These are phyloP conservation scores for Trinectes maculatus DNA, from an alignment of 2,113 vertebrate species.

Conservation along the genomic window DNA sequence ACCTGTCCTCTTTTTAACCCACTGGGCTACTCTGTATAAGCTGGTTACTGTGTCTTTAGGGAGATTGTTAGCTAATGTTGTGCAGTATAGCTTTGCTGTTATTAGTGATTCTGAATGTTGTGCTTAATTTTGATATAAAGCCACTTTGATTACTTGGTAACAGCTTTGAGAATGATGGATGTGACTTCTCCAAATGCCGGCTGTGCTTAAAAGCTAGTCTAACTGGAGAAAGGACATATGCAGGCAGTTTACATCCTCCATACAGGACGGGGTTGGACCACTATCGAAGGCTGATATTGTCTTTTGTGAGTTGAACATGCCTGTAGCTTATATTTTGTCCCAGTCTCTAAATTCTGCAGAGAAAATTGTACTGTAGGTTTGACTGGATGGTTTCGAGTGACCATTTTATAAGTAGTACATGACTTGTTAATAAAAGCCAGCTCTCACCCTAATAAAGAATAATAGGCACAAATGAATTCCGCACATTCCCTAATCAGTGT, in stretches of 20 bases:
- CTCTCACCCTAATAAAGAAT: constrained; percentile 6
- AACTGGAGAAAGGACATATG: neutral
- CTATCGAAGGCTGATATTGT: constrained; percentile 2
- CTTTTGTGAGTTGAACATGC: constrained; percentile 10
- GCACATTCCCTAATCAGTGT: constrained; percentile 6
- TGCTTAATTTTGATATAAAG: constrained; percentile 43
- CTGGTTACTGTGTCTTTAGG: constrained; percentile 38
- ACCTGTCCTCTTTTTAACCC: constrained; percentile 29
- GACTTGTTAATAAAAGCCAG: constrained; percentile 1
- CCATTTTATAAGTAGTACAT: too few relatives aligned
- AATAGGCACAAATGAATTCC: constrained; percentile 4
- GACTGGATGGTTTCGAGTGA: too few relatives aligned
- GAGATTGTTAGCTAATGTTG: constrained; percentile 37
- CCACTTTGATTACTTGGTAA: constrained; percentile 25
- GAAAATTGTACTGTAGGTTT: too few relatives aligned
- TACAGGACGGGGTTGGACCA: neutral
- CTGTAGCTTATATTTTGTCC: constrained; percentile 29
- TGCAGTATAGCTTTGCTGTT: constrained; percentile 56
- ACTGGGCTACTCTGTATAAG: constrained; percentile 19
- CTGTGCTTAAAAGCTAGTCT: constrained; percentile 45
- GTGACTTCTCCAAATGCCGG: constrained; percentile 29
- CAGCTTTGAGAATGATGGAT: constrained; percentile 9
- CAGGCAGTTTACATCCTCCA: constrained; percentile 11
- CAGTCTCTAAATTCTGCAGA: neutral
- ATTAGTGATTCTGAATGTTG: constrained; percentile 61